These are phyloP conservation scores for Eudemis profundana DNA, from an alignment of 2,888 invertebrate species.

Conservation along the genomic window DNA sequence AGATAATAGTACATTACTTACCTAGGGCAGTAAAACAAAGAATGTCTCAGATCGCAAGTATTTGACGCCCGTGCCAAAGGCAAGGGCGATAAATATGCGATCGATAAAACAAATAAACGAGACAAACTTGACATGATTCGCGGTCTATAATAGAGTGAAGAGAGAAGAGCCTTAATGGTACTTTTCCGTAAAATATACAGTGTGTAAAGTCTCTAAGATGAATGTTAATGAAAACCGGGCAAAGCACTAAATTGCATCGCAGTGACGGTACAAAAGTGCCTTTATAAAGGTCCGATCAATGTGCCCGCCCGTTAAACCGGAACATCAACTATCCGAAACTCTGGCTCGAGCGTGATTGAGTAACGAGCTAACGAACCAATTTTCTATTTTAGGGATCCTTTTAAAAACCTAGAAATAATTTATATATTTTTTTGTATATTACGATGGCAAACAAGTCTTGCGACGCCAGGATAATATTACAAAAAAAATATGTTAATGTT, in stretches of 20 bases:
- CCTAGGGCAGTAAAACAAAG: no score
- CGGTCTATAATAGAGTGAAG: no score
- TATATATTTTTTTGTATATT: neutral
- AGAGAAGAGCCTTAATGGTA: no score
- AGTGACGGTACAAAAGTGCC: slow-evolving; percentile 2
- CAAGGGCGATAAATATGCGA: no score
- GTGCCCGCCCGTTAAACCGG: slow-evolving; percentile 21
- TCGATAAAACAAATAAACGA: no score
- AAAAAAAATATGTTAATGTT: no score
- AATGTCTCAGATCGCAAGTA: no score
- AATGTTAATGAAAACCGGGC: slow-evolving; percentile 2
- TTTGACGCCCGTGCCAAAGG: no score
- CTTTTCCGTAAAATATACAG: neutral
- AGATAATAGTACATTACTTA: no score
- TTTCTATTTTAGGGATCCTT: slow-evolving; percentile 22
- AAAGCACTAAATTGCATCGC: slow-evolving; percentile 16
- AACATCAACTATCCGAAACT: slow-evolving; percentile 35
- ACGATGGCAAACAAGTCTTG: no score
- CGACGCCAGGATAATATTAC: no score
- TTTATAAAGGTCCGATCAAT: slow-evolving; percentile 18
- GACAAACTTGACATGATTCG: no score
- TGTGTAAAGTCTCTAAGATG: neutral
- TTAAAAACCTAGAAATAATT: neutral
- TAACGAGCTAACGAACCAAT: slow-evolving; percentile 38
- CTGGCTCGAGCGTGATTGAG: slow-evolving; percentile 19